phyloP scores from a whole-genome alignment of 2,797 vertebrate genomes.

The Fistularia tabacaria region DNA sequence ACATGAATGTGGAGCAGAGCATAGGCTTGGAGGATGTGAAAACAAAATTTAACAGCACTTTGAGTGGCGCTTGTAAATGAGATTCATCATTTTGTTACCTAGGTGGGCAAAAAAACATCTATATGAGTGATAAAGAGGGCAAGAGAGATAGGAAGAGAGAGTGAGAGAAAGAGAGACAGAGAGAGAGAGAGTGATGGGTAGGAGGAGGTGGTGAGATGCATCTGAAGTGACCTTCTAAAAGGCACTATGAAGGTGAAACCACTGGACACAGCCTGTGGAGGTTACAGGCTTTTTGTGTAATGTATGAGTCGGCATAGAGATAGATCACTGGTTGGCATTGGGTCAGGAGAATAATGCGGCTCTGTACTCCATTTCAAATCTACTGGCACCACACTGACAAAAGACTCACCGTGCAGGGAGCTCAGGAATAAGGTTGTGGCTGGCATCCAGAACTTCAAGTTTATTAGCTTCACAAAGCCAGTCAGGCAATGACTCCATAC shows the following conservation, averaged over 20 bases:
- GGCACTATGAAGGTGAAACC: constrained; percentile 40
- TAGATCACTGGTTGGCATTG: constrained; percentile 34
- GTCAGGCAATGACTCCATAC: constrained; percentile 86
- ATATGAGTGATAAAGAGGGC: constrained; percentile 12
- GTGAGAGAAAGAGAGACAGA: constrained; percentile 30
- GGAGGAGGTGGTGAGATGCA: constrained; percentile 20
- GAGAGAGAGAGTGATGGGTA: constrained; percentile 12
- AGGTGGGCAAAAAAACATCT: constrained; percentile 52
- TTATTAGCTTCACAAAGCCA: constrained; percentile 93
- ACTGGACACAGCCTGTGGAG: constrained; percentile 36
- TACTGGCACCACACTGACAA: constrained; percentile 21
- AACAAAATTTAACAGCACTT: constrained; percentile 45
- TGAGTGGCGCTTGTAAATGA: constrained; percentile 49
- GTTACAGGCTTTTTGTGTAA: constrained; percentile 57
- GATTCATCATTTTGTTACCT: constrained; percentile 66
- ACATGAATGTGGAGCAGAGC: too few species aligned
- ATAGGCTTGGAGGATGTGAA: constrained; percentile 13
- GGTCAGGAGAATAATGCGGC: constrained; percentile 43
- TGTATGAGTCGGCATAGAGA: constrained; percentile 54
- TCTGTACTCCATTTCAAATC: constrained; percentile 41
- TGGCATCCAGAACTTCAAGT: constrained; percentile 91
- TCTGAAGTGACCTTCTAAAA: constrained; percentile 50
- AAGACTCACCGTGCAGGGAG: constrained; percentile 87
- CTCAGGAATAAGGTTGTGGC: constrained; percentile 89
- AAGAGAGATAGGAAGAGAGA: constrained; percentile 12